Conservation (phyloP, 2,797 vertebrate genomes). For the Schizopygopsis malacanthus region DNA sequence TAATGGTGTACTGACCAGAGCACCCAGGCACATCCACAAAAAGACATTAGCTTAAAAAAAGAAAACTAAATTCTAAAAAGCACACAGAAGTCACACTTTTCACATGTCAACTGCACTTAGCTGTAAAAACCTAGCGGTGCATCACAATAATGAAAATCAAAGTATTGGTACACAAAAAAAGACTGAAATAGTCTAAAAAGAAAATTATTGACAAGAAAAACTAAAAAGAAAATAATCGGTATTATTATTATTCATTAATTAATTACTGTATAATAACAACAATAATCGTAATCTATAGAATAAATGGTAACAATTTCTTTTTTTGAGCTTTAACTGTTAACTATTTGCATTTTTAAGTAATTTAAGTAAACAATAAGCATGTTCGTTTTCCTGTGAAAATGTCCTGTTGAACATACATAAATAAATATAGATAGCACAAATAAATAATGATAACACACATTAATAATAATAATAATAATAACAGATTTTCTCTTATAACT, state of each 20-base stretch:
- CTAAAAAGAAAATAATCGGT: not conserved
- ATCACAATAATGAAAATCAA: not conserved
- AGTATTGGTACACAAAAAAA: not conserved
- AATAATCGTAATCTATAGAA: not conserved
- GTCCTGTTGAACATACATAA: not conserved
- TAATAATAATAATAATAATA: not conserved
- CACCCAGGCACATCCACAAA: slow-evolving; percentile 7
- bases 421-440: no score
- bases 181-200: not conserved
- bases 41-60: slow-evolving; percentile 20
- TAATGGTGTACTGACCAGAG: slow-evolving; percentile 48
- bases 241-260: not conserved
- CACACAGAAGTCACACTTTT: not conserved
- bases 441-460: no score
- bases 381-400: not conserved
- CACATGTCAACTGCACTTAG: not conserved
- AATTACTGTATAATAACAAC: not conserved
- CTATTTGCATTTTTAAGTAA: not conserved
- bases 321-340: not conserved
- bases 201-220: not conserved
- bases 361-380: not conserved
- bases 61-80: not conserved
- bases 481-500: no score
- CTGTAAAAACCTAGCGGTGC: not conserved
- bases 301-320: not conserved